phyloP scores from a whole-genome alignment of 2,888 invertebrate genomes.

The Luperina testacea region DNA sequence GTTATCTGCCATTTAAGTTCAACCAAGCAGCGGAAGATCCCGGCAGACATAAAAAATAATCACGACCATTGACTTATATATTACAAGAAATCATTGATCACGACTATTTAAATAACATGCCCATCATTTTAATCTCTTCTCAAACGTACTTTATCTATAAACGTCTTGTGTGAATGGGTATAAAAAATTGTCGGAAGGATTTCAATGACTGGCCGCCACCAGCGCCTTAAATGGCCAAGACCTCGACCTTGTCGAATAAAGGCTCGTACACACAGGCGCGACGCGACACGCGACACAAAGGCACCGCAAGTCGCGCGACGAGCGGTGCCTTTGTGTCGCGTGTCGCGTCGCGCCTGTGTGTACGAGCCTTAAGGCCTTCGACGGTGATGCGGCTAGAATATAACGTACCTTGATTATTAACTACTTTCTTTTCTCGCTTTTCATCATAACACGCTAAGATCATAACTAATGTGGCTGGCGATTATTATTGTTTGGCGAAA shows the following conservation, averaged over 20 bases:
- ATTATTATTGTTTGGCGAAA: neutral
- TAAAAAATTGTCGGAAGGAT: slow-evolving; percentile 48
- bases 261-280: too few species aligned
- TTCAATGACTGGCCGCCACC: slow-evolving; percentile 43
- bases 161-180: slow-evolving; percentile 32
- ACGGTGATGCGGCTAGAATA: slow-evolving; percentile 28
- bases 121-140: slow-evolving; percentile 50
- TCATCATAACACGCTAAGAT: slow-evolving; percentile 2
- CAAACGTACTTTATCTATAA: slow-evolving; percentile 49
- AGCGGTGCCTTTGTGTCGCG: too few species aligned
- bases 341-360: too few species aligned
- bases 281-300: too few species aligned
- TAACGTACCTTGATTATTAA: slow-evolving; percentile 22
- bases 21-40: slow-evolving; percentile 5
- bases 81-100: too few species aligned
- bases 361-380: slow-evolving; percentile 34
- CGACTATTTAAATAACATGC: slow-evolving; percentile 52
- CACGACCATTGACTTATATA: slow-evolving; percentile 39
- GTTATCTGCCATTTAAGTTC: neutral
- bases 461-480: neutral
- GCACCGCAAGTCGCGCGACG: too few species aligned
- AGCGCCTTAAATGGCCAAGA: slow-evolving; percentile 35
- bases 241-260: slow-evolving; percentile 59
- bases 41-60: slow-evolving; percentile 42
- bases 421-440: slow-evolving; percentile 41